Evolutionary conservation across 2,797 vertebrate genomes (phyloP).

Genomic region (Lepilemur ruficaudatus): DNA sequence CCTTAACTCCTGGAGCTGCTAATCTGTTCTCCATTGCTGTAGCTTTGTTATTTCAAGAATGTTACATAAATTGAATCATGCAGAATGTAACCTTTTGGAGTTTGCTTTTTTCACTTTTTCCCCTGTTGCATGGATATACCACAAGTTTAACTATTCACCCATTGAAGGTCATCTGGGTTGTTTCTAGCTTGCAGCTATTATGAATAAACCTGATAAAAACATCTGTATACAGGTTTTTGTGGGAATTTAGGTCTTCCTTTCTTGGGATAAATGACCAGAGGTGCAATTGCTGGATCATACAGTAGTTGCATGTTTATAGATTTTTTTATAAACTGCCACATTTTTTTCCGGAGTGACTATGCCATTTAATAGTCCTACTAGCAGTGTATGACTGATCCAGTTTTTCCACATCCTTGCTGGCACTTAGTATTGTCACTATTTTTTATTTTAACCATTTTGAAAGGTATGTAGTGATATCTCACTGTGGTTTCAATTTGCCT

Average conservation of each 20-base stretch:
- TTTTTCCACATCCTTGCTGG: neutral
- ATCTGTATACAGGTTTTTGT: neutral
- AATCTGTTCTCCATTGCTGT: neutral
- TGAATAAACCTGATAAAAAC: neutral
- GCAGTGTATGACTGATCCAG: neutral
- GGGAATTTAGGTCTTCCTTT: neutral
- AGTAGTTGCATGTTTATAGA: neutral
- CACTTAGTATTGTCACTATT: neutral
- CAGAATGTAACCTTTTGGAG: neutral
- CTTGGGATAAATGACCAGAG: neutral
- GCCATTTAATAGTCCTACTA: neutral
- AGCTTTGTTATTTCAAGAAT: neutral
- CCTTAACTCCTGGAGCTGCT: neutral
- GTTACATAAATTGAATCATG: neutral
- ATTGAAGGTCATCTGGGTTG: neutral
- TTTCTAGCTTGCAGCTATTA: neutral
- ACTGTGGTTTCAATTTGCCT: too few species aligned
- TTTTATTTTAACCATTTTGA: neutral
- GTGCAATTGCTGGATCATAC: neutral
- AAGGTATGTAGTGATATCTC: neutral
- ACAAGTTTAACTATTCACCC: neutral
- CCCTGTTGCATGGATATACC: neutral
- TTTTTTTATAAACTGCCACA: neutral
- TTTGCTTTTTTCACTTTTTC: neutral
- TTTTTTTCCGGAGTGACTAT: neutral